Evolutionary conservation across 2,797 vertebrate genomes (phyloP), one percentile per base, ranked within the genome.

Genomic region (Cichlasoma orientale): DNA sequence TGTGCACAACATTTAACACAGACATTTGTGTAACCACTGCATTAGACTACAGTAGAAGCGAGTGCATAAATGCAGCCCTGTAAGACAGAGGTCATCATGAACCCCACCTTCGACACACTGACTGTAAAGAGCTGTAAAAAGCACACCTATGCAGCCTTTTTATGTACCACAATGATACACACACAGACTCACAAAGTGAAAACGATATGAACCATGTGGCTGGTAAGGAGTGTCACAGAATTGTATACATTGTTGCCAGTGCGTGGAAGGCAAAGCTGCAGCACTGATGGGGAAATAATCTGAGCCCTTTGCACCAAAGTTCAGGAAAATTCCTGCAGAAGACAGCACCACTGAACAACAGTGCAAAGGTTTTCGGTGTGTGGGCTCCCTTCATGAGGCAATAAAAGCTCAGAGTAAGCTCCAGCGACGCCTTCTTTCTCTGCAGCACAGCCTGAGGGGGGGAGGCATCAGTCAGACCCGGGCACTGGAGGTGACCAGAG

Each of bases 401-500:
- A 66, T 47, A 13, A 29, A 47, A 27, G 61, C 41, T 66, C 61
- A 66, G 41, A 3, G 10, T 47, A 66, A 47, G 61, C 41, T 47
- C 41, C 61, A 29, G 23, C 1, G 5, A 66, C 27, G 41, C 61
- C 38, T 66, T 27, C 14, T 44, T 66, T 66, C 23, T 50, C 41
- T 50, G 25, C 63, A 68, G 63, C 25, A 3, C 63, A 68, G 72
- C 78, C 59, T 8, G 71, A 75, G 66, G 77, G 23, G 19, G 1
- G 55, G 36, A 29, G 7, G 31, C 79, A 78, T 86, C 58, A 36
- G 74, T 74, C 47, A 27, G 5, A 72, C 66, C 66, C 56, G 61
- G 63, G 14, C 19, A 14, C 9, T 38, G 29, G 58, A 73, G 74
- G 66, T 75, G 78, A 70, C 66, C 41, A 68, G 63, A 50, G 63